Base-by-base conservation (phyloP, 2,113 vertebrate species). In the Peromyscus leucopus region DNA sequence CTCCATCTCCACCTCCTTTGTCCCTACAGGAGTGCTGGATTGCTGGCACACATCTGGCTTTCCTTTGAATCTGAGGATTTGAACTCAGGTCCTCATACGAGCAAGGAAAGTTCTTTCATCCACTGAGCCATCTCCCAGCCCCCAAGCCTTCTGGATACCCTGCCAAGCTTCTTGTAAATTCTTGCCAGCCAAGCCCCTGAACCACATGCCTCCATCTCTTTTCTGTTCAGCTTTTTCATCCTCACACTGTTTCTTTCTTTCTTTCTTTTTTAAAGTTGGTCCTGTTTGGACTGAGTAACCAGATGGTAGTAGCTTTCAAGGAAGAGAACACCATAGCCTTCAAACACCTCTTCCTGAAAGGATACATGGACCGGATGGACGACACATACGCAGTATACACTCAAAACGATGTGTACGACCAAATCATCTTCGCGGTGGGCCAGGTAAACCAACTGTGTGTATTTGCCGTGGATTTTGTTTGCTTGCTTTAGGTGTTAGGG, bases 261-360 rank as follows among this genome's bases (percentile, higher is more conserved):
- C 51, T 51, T 51, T 48, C 46, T 48, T 48, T 48, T 51, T 78
- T 98, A 92, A 98, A 99, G 99, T 98, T 99, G 55, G 99, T 99
- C n/a, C 98, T 99, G 71, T 99, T 99, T 96, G 99, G 99, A 39
- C 96, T 99, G 97, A 99, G 99, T 98, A 99, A 99, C 92, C 99
- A 99, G 97, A 99, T 99, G 99, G 99, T 99, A 96, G 99, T 99
- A 86, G 99, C 99, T 79, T 99, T 99, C 98, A 99, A 99, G 98
- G 99, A 99, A 42, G 99, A 99, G 94, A 99, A 99, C 96, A 99
- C 99, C 13, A 93, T 99, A 93, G 99, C 99, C 5, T 99, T 99
- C 98, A 99, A 99, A 96, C 99, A 99, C 83, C 98, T 99, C 72
- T 99, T 99, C 90, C 98, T 99, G 57, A 99, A 99, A 98, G 99